Evolutionary conservation across 2,888 invertebrate genomes (phyloP), one percentile per base, ranked within the genome.

Genomic region (Clanis bilineata): DNA sequence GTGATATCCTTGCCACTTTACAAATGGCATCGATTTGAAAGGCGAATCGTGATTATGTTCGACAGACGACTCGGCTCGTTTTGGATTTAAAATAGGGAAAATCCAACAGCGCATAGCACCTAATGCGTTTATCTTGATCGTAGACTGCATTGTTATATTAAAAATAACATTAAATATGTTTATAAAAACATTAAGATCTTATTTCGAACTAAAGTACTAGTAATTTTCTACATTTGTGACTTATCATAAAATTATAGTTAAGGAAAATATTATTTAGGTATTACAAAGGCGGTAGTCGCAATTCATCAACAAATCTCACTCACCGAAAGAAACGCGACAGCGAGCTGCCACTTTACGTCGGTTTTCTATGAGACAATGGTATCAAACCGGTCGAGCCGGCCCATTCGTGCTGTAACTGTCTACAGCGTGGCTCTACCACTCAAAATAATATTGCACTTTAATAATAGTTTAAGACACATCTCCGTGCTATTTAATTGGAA

Each of bases 11-110:
- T 85, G 86, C 86, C 71, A 75, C 76, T 79, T 79, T 75, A 83
- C 79, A 86, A 88, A 88, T 88, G 87, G 85, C 85, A 88, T 82
- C 77, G 74, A 79, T 83, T 90, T 84, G 87, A 90, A 90, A 90
- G 88, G 90, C 79, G 79, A 88, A 78, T 90, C 90, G 90, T 90
- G 90, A 88, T 85, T 76, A 70, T 76, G 76, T 82, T 80, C 76
- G 73, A 72, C 71, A 70, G 71, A 57, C 73, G 75, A 79, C 73
- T 71, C 71, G 77, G 72, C 73, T 58, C 67, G 68, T 80, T 88
- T 87, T 77, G 80, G 82, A 73, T 72, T 71, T 77, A 69, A 79
- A 80, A 74, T 72, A 71, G 77, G 86, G 88, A 82, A 83, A 88
- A 86, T 69, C 86, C 85, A 64, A 79, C 64, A 63, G 72, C 67